phyloP scores from a whole-genome alignment of 2,113 vertebrate species.

The Sander lucioperca region DNA sequence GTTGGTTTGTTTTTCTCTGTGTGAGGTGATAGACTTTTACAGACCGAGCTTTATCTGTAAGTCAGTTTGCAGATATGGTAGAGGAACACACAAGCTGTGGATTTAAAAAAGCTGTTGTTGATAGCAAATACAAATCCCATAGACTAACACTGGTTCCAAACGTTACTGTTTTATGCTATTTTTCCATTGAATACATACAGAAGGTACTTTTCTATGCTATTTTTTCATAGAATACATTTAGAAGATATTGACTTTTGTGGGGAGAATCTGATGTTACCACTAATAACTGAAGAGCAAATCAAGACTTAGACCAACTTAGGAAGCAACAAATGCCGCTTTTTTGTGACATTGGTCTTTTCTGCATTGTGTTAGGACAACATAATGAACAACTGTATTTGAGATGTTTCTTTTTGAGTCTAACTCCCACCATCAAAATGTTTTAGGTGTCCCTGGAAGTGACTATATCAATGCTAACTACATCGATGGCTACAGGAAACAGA shows the following conservation, averaged over 20 bases:
- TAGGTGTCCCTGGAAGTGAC: conserved; percentile 97
- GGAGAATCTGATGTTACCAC: neutral
- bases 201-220: conserved; percentile 23
- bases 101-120: conserved; percentile 68
- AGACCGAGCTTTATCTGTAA: conserved; percentile 67
- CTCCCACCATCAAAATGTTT: neutral
- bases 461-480: conserved; percentile 99
- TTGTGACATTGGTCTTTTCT: neutral
- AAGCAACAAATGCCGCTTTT: neutral
- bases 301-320: neutral
- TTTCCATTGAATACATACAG: neutral
- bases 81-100: conserved; percentile 42
- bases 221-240: neutral
- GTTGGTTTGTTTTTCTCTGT: conserved; percentile 78
- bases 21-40: conserved; percentile 68
- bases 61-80: conserved; percentile 65
- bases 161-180: conserved; percentile 25
- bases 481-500: conserved; percentile 98
- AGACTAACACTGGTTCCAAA: conserved; percentile 29
- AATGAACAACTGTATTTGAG: neutral
- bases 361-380: neutral
- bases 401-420: neutral
- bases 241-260: neutral
- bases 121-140: conserved; percentile 65
- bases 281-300: conserved; percentile 12